Evolutionary conservation across 2,888 invertebrate genomes (phyloP), one percentile per base, ranked within the genome.

Genomic region (Scaptomyza reducta): DNA sequence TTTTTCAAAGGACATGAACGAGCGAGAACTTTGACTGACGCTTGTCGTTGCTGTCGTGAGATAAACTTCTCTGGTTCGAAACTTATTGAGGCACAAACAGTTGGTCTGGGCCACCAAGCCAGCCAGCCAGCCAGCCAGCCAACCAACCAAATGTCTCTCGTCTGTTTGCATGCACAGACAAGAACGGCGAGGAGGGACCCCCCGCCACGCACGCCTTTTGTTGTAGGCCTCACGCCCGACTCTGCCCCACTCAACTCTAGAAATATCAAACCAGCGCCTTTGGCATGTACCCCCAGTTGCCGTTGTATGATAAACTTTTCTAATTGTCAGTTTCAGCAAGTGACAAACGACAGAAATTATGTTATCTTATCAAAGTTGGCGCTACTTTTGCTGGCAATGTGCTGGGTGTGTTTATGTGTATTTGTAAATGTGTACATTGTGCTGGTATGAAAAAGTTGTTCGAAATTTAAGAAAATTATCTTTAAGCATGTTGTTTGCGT

Each of bases 341-440:
- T 87, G 88, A 87, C 88, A 87, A 87, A 87, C 87, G 85, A 82
- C 85, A 85, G 86, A 87, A 88, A 88, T 87, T 86, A 86, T 88
- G 84, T 85, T 87, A 88, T 87, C 87, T 88, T 88, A 85, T 78
- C 88, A 84, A 79, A 87, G 82, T 87, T 87, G 77, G 72, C 72
- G 78, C 68, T 79, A 74, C 80, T 80, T 74, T 74, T 74, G 35
- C 76, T 59, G 47, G 40, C 56, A 69, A 64, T 68, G 72, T 64
- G 60, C 70, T 53, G 60, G 65, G 51, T 58, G 56, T 59, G 41
- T 3, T 9, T 18, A 40, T 11, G 14, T 27, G n/a, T 14, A 22
- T 40, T 33, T 40, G 14, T 14, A 22, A 33, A 33, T 40, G 33
- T 16, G 38, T 55, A 53, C 35, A 42, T 55, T 38, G 68, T 75